Conservation (phyloP, 2,888 invertebrate genomes). For the Ischnus inquisitorius region DNA sequence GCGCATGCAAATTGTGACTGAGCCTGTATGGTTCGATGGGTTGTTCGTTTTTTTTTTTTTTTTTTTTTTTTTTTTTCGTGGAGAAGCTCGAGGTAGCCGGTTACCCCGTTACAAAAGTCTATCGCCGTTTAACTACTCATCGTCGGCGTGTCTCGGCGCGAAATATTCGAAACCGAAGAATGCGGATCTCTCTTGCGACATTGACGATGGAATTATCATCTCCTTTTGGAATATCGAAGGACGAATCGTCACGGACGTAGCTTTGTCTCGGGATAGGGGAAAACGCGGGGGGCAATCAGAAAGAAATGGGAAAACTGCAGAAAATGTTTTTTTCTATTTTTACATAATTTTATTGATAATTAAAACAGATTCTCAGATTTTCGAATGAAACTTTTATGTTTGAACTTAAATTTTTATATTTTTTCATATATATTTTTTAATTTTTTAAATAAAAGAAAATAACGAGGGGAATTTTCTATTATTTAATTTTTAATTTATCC, state of each 20-base stretch:
- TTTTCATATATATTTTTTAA: too few species aligned
- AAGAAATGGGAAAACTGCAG: too few species aligned
- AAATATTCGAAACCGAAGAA: conserved; percentile 31
- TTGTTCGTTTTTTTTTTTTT: not conserved
- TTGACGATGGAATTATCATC: conserved; percentile 31
- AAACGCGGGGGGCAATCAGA: too few species aligned
- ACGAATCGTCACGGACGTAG: conserved; percentile 1
- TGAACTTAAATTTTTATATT: too few species aligned
- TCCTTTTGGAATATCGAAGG: conserved; percentile 14
- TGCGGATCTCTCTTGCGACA: conserved; percentile 47
- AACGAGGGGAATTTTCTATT: too few species aligned
- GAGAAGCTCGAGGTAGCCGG: not conserved
- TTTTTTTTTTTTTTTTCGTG: not conserved
- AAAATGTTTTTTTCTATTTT: too few species aligned
- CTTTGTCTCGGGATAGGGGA: too few species aligned
- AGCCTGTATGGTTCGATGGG: not conserved
- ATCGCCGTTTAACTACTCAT: not conserved
- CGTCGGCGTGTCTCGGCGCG: not conserved
- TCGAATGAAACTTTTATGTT: too few species aligned
- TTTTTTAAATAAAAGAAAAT: too few species aligned
- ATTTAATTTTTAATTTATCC: too few species aligned
- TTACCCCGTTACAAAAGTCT: conserved; percentile 17
- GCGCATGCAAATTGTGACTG: not conserved
- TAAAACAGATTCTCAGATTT: too few species aligned
- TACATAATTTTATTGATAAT: too few species aligned